Conservation (phyloP, 1,140 invertebrate genomes). For the Chlorops oryzae region DNA sequence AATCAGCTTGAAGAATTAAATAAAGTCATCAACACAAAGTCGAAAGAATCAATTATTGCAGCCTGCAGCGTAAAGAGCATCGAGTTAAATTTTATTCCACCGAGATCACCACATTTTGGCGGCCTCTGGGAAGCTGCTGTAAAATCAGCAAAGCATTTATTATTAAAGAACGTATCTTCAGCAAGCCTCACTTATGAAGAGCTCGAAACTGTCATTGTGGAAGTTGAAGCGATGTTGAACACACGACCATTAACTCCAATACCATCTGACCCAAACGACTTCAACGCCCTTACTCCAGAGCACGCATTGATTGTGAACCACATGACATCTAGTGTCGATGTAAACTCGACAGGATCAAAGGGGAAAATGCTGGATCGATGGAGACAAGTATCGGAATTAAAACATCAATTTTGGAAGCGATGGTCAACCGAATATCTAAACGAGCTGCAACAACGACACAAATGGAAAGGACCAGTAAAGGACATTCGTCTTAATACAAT, state of each 20-base stretch:
- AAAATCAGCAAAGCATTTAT: not conserved
- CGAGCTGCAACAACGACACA: too few relatives aligned
- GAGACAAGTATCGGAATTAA: not conserved
- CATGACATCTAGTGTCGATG: slow-evolving; percentile 16
- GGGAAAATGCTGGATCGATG: too few relatives aligned
- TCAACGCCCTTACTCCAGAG: not conserved
- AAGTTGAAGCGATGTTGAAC: not conserved
- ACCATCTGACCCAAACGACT: not conserved
- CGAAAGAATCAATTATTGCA: not conserved
- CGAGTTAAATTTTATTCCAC: slow-evolving; percentile 1
- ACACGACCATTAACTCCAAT: not conserved
- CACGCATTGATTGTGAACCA: slow-evolving; percentile 22
- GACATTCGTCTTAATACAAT: too few relatives aligned
- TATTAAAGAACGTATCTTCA: not conserved
- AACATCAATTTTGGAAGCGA: not conserved
- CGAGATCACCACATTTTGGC: slow-evolving; percentile 4
- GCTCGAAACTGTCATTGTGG: not conserved
- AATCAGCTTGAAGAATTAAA: slow-evolving; percentile 13
- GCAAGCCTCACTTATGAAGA: not conserved
- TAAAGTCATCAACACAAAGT: not conserved
- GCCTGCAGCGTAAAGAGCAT: not conserved
- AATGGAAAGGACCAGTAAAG: too few relatives aligned
- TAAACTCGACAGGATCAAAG: too few relatives aligned
- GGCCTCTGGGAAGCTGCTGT: slow-evolving; percentile 11
- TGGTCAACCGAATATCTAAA: too few relatives aligned